phyloP scores from a whole-genome alignment of 2,797 vertebrate species.

The Pseudopleuronectes americanus region DNA sequence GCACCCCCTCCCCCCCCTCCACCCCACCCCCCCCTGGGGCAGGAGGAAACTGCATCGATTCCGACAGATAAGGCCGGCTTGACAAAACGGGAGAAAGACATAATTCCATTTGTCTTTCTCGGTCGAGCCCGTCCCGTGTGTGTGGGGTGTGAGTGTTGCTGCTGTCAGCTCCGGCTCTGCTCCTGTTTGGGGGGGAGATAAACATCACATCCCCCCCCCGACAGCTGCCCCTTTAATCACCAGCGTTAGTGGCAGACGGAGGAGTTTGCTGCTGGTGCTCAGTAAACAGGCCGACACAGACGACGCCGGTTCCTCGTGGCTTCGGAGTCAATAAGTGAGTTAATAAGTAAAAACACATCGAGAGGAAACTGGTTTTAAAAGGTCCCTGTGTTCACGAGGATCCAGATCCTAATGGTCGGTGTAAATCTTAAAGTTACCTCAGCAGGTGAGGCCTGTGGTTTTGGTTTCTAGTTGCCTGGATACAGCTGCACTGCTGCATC shows the following conservation, averaged over 20 bases:
- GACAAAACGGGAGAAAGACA: conserved; percentile 71
- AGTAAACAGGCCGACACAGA: conserved; percentile 38
- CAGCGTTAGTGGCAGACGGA: conserved; percentile 48
- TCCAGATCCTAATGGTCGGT: neutral
- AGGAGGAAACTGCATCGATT: conserved; percentile 67
- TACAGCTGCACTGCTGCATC: neutral
- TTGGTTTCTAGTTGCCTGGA: neutral
- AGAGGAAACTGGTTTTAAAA: neutral
- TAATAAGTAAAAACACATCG: neutral
- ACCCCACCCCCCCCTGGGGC: neutral
- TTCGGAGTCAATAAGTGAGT: conserved; percentile 3
- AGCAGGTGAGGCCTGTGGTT: neutral
- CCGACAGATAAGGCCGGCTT: conserved; percentile 71
- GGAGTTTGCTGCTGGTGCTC: conserved; percentile 36
- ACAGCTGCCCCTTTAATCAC: conserved; percentile 82
- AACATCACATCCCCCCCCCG: conserved; percentile 76
- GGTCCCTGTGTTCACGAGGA: too few relatives aligned
- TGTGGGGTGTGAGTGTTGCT: conserved; percentile 66
- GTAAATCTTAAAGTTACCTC: neutral
- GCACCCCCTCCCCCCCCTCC: neutral
- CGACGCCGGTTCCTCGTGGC: conserved; percentile 13
- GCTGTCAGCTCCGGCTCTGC: conserved; percentile 74
- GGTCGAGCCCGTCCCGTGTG: conserved; percentile 66
- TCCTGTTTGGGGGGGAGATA: conserved; percentile 76
- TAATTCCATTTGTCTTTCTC: conserved; percentile 82